Percentiles rank a stretch among this genome's conserved stretches.
Evolutionary conservation across 2,113 vertebrate species (phyloP).

Genomic region (Chaetops frenatus): DNA sequence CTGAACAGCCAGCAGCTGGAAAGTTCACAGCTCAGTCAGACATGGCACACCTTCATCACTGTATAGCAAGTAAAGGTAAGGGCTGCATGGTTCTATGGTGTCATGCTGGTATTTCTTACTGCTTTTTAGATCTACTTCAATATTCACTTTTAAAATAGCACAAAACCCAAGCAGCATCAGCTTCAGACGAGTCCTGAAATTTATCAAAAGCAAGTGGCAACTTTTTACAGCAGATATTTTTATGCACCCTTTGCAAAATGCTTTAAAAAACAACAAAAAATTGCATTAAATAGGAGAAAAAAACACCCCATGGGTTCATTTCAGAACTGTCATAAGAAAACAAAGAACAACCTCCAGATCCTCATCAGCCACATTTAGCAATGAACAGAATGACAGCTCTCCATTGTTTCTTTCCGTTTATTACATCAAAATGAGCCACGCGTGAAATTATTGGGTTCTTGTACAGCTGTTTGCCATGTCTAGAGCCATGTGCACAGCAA

Average conservation of each 20-base stretch:
- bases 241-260: not conserved
- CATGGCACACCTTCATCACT: not conserved
- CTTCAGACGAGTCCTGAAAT: not conserved
- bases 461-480: constrained; percentile 14
- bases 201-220: not conserved
- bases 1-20: not conserved
- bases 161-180: not conserved
- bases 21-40: not conserved
- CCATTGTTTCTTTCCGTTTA: constrained; percentile 23
- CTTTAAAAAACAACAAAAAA: not conserved
- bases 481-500: not conserved
- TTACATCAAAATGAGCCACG: constrained; percentile 7
- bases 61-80: rapidly evolving
- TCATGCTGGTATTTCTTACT: not conserved
- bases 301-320: not conserved
- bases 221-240: not conserved
- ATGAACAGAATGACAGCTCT: not conserved
- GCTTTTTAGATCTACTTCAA: not conserved
- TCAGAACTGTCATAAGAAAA: not conserved
- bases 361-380: constrained; percentile 12
- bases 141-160: not conserved
- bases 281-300: not conserved
- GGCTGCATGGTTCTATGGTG: rapidly evolving
- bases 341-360: constrained; percentile 18
- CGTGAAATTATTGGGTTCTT: not conserved